Base-by-base conservation (phyloP, 2,113 vertebrate species). In the Noctilio leporinus region DNA sequence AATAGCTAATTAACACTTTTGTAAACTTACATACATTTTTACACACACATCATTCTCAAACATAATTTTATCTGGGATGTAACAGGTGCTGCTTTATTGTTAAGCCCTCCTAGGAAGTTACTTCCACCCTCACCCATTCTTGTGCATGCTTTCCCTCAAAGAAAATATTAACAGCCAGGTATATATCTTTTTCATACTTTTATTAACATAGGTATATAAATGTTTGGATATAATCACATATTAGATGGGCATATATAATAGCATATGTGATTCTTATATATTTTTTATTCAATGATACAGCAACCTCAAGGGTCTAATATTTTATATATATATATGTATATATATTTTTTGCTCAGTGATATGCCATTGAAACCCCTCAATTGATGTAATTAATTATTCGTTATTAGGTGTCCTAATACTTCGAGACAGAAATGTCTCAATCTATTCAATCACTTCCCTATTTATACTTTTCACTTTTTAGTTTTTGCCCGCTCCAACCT, bases 1-100 rank as follows among this genome's bases (percentile, higher is more conserved):
- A 62, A 65, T 51, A 70, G 20, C 53, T 76, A 94, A 91, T 94
- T 15, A 94, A 77, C 73, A 80, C 72, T 92, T 88, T 57, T 76
- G 7, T 83, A 62, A 77, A 86, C 15, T 59, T 57, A 55, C 22
- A 47, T 2, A n/a, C 24, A 73, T 5, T 16, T 85, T 38, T 72
- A 26, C 62, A 64, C 15, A 62, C 24, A 65, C 14, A 22, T 45
- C 14, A 69, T 67, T 94, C 47, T 59, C 43, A 76, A n/a, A 64
- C 47, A 69, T 30, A 59, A 19, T 81, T 89, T 93, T 90, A 35
- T 3, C 55, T 76, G 40, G 51, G 78, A 78, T 64, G 24, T 47
- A 89, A 35, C 72, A 84, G 55, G 70, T 59, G 7, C 33, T 67
- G 5, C 14, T 87, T 76, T 62, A 53, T 77, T 80, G 45, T 62